phyloP scores from a whole-genome alignment of 2,113 vertebrate genomes.

The Plecturocebus donacophilus region DNA sequence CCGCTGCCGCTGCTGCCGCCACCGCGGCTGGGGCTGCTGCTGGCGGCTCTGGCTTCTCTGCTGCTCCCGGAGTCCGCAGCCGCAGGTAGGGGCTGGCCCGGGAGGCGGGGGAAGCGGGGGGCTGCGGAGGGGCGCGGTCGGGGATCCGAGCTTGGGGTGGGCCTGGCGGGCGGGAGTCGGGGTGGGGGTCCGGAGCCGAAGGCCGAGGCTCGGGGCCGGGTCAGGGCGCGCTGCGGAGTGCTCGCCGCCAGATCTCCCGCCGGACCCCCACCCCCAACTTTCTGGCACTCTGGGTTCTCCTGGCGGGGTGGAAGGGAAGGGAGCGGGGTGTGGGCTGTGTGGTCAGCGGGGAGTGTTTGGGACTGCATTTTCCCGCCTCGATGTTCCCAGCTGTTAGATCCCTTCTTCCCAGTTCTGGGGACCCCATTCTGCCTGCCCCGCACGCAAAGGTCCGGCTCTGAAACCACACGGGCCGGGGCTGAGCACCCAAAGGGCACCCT shows the following conservation, averaged over 20 bases:
- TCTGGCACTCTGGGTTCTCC: constrained; percentile 6
- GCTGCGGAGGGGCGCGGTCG: constrained; percentile 37
- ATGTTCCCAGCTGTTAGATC: neutral
- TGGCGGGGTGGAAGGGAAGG: neutral
- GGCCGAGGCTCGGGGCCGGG: constrained; percentile 29
- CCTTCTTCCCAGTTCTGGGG: neutral
- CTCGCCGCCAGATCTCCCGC: neutral
- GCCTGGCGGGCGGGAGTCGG: constrained; percentile 43
- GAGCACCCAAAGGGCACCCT: neutral
- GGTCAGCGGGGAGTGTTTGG: neutral
- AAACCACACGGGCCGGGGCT: neutral
- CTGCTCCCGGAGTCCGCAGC: constrained; percentile 65
- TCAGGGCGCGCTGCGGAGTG: neutral
- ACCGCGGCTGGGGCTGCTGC: constrained; percentile 9
- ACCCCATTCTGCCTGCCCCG: neutral
- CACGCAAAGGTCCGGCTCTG: neutral
- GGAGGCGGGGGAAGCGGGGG: neutral
- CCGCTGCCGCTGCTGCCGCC: constrained; percentile 49
- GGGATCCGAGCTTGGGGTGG: neutral
- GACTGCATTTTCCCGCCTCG: constrained; percentile 65
- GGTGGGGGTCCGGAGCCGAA: neutral
- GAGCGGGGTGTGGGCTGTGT: neutral
- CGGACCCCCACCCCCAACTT: constrained; percentile 76
- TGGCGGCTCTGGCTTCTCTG: constrained; percentile 66
- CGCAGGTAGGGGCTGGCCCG: constrained; percentile 67